These are phyloP conservation scores for Harpalus rubripes DNA, from an alignment of 2,888 invertebrate species.

Conservation along the genomic window DNA sequence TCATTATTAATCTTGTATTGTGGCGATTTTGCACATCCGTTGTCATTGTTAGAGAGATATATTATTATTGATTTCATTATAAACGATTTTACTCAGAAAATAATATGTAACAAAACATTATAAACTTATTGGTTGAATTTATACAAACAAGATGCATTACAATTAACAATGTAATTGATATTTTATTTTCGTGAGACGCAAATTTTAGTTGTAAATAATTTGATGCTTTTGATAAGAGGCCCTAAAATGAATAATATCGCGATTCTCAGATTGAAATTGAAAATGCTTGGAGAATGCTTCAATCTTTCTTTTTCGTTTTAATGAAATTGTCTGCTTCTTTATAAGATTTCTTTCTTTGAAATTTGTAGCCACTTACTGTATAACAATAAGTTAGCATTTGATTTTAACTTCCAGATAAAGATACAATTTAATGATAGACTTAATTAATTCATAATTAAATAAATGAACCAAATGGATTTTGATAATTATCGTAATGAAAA, in stretches of 20 bases:
- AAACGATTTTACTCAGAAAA: too few species aligned
- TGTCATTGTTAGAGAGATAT: too few species aligned
- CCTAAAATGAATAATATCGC: not conserved
- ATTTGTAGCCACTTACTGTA: not conserved
- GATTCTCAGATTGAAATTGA: slow-evolving; percentile 1
- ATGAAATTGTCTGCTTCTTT: not conserved
- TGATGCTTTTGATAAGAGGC: too few species aligned
- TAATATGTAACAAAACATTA: too few species aligned
- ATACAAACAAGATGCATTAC: too few species aligned
- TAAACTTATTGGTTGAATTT: too few species aligned
- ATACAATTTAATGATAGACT: not conserved
- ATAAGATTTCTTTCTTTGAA: not conserved
- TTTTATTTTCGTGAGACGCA: too few species aligned
- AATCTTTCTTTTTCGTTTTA: not conserved
- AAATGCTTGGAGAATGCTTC: not conserved
- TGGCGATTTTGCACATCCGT: too few species aligned
- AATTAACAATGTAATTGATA: too few species aligned
- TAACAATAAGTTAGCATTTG: slow-evolving; percentile 5
- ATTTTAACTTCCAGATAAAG: slow-evolving; percentile 13
- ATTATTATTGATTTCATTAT: too few species aligned
- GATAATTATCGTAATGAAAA: not conserved
- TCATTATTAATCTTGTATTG: too few species aligned
- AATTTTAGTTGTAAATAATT: too few species aligned
- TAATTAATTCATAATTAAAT: not conserved
- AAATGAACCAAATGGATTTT: not conserved